Evolutionary conservation across 1,140 invertebrate genomes (phyloP), one percentile per base, ranked within the genome.

Genomic region (Drosophila ambigua): DNA sequence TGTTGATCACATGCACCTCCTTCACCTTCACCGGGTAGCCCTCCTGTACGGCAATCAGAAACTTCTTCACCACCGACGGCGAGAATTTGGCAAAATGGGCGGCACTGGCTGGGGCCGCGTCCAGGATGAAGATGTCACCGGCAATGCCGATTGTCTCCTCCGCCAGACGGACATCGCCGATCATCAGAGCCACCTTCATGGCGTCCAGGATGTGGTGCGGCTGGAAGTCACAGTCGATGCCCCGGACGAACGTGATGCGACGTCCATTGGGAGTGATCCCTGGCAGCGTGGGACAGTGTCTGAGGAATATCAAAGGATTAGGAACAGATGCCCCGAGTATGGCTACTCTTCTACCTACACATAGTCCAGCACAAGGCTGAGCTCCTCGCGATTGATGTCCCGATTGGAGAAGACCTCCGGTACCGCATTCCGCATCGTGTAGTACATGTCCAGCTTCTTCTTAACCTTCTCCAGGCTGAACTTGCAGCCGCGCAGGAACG

Each of bases 1-100:
- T 95, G 87, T 97, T 97, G n/a, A 97, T 93, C 5, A 97, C 94
- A 84, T 97, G 96, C 28, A 97, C 95, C 91, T 96, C 95, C 82
- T 97, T 97, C 44, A 97, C 92, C 88, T 97, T 96, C 0, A 97
- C 95, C 0, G 96, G 96, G 90, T 97, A 97, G 0, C 96, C 96
- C 92, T 97, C 94, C 92, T 97, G 96, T 1, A 96, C 95, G 87
- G 95, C 96, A 39, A 96, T 94, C 75, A 97, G 93, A 89, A 97
- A 97, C 85, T 97, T 97, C 92, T 96, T 97, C 11, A 96, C 93
- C 26, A 95, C 84, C 0, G 94, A 91, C 4, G 96, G 96, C 0
- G 96, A 96, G 63, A 97, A 94, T 91, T 96, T 96, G 15, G 95
- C 94, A 77, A 97, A 96, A 78, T 97, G 94, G 2, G 94, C 92